Evolutionary conservation across 2,888 invertebrate species (phyloP), one percentile per base, ranked within the genome.

Genomic region (Vanessa cardui): DNA sequence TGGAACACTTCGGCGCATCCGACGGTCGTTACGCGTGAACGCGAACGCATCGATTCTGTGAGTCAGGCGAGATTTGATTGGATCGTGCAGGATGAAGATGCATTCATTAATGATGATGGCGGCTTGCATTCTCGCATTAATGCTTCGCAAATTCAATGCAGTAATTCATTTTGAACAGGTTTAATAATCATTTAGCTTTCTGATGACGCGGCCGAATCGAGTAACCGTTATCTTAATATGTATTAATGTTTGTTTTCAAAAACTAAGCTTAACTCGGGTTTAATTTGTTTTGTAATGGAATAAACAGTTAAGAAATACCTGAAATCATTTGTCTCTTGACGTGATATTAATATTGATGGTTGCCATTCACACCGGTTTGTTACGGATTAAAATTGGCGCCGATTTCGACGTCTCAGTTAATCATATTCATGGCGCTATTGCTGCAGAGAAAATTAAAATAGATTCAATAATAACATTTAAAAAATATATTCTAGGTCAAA

Each of bases 1-100:
- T 87, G 87, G 85, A 90, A 88, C 90, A 92, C 92, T 92, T 89
- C 90, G 88, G 88, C 92, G 90, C 91, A 92, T 92, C 92, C 91
- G 92, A 90, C 84, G 88, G 86, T 88, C 91, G 90, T 92, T 89
- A 89, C 81, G 84, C 84, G 88, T 87, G 83, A 86, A 86, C 89
- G 91, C 90, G 82, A 86, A 86, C 89, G 91, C 90, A 90, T 90
- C 87, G 90, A 88, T 85, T 80, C 84, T 84, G 74, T 79, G 87
- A 87, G 75, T 88, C 89, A 89, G 85, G 80, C 74, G 76, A 80
- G 83, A 82, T 89, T 86, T 85, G 88, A 90, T 90, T 87, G 86
- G 84, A 85, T 83, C 80, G 81, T 81, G 78, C 82, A 79, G 82
- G 83, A 87, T 88, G 83, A 82, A 86, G 80, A 85, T 84, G 82